A percentile compares a stretch with the other conserved stretches of the same genome.
phyloP scores from a whole-genome alignment of 2,888 invertebrate species.

The Cephus sareptanus region DNA sequence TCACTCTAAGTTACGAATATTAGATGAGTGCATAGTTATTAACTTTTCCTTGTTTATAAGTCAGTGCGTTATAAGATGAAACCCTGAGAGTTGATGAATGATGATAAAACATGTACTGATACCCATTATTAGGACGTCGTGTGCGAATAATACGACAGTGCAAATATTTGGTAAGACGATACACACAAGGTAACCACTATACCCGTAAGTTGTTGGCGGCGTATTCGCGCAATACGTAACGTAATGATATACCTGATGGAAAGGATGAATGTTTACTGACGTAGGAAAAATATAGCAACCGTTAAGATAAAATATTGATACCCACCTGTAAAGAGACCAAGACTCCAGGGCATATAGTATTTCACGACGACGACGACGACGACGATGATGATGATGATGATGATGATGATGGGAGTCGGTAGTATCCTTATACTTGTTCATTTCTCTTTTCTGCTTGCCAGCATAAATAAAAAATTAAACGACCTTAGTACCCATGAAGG shows the following conservation, averaged over 20 bases:
- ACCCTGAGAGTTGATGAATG: neutral
- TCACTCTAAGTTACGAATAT: too few relatives aligned
- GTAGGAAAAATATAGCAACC: neutral
- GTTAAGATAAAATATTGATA: neutral
- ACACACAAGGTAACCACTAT: neutral
- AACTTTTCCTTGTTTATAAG: neutral
- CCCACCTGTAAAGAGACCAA: neutral
- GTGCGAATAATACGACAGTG: neutral
- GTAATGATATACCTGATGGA: neutral
- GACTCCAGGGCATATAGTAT: neutral
- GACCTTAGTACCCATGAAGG: neutral
- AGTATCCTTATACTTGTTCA: neutral
- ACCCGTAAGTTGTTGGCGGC: neutral
- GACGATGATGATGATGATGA: neutral
- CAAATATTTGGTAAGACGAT: neutral
- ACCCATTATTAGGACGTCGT: neutral
- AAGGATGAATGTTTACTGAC: neutral
- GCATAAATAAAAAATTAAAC: neutral
- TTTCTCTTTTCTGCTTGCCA: neutral
- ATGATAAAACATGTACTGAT: neutral
- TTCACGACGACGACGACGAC: neutral
- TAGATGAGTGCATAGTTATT: too few relatives aligned
- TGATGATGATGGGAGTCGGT: neutral
- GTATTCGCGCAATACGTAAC: neutral
- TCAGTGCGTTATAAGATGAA: neutral